A percentile compares a stretch with the other conserved stretches of the same genome.
Conservation (phyloP, 2,888 invertebrate genomes). For the Lasioglossum oenotherae region DNA sequence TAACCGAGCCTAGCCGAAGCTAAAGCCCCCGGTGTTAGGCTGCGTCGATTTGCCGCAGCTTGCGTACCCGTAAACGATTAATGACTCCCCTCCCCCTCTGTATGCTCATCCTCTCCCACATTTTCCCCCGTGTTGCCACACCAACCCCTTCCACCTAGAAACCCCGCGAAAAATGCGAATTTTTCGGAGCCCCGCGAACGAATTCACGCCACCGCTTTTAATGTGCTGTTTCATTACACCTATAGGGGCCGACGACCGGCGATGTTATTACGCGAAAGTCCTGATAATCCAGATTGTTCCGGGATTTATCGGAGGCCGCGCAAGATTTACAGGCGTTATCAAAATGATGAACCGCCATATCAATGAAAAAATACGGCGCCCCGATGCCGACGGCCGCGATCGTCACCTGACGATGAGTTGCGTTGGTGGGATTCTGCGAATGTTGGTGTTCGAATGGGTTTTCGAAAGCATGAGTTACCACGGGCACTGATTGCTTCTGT, state of each 20-base stretch:
- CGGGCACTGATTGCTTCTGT: not conserved
- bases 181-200: slow-evolving; percentile 21
- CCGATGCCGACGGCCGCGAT: not conserved
- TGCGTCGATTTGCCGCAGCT: slow-evolving; percentile 44
- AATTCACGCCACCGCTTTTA: slow-evolving; percentile 1
- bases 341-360: slow-evolving; percentile 9
- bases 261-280: not conserved
- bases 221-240: slow-evolving; percentile 11
- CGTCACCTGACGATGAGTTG: not conserved
- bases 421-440: not conserved
- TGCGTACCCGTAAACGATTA: slow-evolving; percentile 63
- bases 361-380: slow-evolving; percentile 5
- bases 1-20: slow-evolving; percentile 30
- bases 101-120: slow-evolving; percentile 19
- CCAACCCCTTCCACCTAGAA: not conserved
- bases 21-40: slow-evolving; percentile 45
- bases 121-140: not conserved
- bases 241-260: not conserved
- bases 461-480: not conserved
- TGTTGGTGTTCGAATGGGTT: not conserved
- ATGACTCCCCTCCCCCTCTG: slow-evolving; percentile 37
- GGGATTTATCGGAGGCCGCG: slow-evolving; percentile 1
- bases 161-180: slow-evolving; percentile 13
- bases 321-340: slow-evolving; percentile 13
- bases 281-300: slow-evolving; percentile 11